Evolutionary conservation across 2,113 vertebrate genomes (phyloP).

Genomic region (Gulo gulo): DNA sequence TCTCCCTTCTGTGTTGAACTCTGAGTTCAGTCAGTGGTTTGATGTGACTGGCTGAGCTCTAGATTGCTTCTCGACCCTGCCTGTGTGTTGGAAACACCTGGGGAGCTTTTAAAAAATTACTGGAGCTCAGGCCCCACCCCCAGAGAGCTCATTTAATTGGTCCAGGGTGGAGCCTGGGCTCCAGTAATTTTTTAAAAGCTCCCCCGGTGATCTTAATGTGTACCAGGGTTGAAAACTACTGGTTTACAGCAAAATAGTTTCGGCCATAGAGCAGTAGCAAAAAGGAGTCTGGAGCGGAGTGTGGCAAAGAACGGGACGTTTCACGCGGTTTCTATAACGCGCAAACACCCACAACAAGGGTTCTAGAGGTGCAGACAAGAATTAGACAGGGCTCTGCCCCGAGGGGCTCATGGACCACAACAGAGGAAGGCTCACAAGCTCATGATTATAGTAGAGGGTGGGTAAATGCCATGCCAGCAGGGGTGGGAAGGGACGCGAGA

Average conservation of each 20-base stretch:
- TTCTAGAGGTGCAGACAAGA: neutral
- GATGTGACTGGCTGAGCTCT: neutral
- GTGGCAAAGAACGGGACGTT: neutral
- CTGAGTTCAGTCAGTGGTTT: neutral
- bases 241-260: slow-evolving; percentile 57
- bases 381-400: neutral
- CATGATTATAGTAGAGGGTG: neutral
- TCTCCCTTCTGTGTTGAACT: neutral
- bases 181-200: slow-evolving; percentile 73
- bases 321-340: fast-evolving
- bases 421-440: neutral
- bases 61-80: slow-evolving; percentile 24
- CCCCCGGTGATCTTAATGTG: slow-evolving; percentile 70
- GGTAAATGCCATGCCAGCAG: neutral
- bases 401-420: fast-evolving
- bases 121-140: slow-evolving; percentile 46
- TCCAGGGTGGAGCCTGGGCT: slow-evolving; percentile 60
- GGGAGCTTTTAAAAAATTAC: slow-evolving; percentile 69
- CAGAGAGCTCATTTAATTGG: slow-evolving; percentile 69
- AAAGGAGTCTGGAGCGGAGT: neutral
- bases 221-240: slow-evolving; percentile 67
- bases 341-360: neutral
- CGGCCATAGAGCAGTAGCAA: neutral
- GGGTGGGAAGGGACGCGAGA: neutral
- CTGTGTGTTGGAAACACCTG: neutral